Percentiles rank a stretch among this genome's conserved stretches.
Evolutionary conservation across 2,888 invertebrate species (phyloP).

Genomic region (Melitaea athalia): DNA sequence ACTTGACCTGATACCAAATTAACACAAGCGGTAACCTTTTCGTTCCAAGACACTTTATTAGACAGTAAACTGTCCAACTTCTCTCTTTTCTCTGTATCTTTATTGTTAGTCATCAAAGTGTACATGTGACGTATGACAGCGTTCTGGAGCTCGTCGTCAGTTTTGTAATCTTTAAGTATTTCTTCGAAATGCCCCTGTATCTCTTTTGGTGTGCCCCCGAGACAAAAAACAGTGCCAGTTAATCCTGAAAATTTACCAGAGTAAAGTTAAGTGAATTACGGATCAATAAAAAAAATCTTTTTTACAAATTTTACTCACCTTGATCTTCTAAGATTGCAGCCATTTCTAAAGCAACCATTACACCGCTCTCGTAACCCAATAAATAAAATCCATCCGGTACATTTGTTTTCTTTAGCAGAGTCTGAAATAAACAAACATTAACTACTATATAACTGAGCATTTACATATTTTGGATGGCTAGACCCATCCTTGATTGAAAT

Average conservation of each 20-base stretch:
- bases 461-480: too few species aligned
- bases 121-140: slow-evolving; percentile 25
- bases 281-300: not conserved
- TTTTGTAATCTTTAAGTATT: slow-evolving; percentile 45
- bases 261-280: too few species aligned
- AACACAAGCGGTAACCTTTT: slow-evolving; percentile 51
- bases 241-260: not conserved
- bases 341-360: too few species aligned
- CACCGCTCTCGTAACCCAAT: too few species aligned
- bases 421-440: slow-evolving; percentile 37
- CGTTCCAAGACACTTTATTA: slow-evolving; percentile 45
- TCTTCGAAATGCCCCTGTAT: slow-evolving; percentile 46
- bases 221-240: slow-evolving; percentile 52
- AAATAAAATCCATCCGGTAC: slow-evolving; percentile 37
- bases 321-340: slow-evolving; percentile 49
- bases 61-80: slow-evolving; percentile 37
- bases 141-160: slow-evolving; percentile 52
- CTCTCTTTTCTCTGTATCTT: slow-evolving; percentile 19
- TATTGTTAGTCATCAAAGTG: not conserved
- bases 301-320: slow-evolving; percentile 38
- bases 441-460: too few species aligned
- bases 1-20: slow-evolving; percentile 52
- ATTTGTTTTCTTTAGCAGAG: slow-evolving; percentile 41
- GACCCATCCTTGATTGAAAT: too few species aligned
- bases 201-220: slow-evolving; percentile 56